Evolutionary conservation across 1,140 invertebrate genomes (phyloP).

Genomic region (Sycobia sp.): DNA sequence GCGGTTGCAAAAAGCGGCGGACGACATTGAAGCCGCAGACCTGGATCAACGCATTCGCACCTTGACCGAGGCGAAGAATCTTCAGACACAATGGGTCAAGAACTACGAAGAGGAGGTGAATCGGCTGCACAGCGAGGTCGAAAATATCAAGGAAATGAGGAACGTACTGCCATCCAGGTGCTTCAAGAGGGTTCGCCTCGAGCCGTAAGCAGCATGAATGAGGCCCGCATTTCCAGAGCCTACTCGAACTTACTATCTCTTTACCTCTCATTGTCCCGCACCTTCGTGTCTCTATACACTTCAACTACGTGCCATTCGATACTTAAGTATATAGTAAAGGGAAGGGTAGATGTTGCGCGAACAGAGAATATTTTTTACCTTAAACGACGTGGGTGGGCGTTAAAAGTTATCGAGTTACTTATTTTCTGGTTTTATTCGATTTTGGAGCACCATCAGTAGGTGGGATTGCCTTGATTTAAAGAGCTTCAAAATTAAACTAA

Average conservation of each 20-base stretch:
- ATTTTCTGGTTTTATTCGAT: background rate
- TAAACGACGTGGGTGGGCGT: too few species aligned
- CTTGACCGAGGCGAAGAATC: conserved; percentile 73
- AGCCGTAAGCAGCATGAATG: conserved; percentile 62
- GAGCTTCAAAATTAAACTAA: too few species aligned
- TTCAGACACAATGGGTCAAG: conserved; percentile 79
- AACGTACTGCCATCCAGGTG: conserved; percentile 83
- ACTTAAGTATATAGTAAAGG: conserved; percentile 16
- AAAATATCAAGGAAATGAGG: conserved; percentile 85
- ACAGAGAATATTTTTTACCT: too few species aligned
- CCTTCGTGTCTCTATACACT: background rate
- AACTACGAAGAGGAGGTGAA: conserved; percentile 82
- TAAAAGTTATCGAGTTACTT: background rate
- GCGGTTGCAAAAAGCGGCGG: conserved; percentile 75
- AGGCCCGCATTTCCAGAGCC: background rate
- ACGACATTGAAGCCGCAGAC: conserved; percentile 73
- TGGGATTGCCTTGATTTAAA: too few species aligned
- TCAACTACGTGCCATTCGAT: conserved; percentile 39
- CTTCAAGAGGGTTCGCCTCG: conserved; percentile 72
- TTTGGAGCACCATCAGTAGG: too few species aligned
- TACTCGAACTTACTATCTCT: conserved; percentile 1
- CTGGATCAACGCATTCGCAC: conserved; percentile 76
- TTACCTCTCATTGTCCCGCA: too few species aligned
- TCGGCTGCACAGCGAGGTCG: conserved; percentile 76
- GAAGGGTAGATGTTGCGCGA: conserved; percentile 32